Evolutionary conservation across 2,888 invertebrate genomes (phyloP).

Genomic region (Vanessa cardui): DNA sequence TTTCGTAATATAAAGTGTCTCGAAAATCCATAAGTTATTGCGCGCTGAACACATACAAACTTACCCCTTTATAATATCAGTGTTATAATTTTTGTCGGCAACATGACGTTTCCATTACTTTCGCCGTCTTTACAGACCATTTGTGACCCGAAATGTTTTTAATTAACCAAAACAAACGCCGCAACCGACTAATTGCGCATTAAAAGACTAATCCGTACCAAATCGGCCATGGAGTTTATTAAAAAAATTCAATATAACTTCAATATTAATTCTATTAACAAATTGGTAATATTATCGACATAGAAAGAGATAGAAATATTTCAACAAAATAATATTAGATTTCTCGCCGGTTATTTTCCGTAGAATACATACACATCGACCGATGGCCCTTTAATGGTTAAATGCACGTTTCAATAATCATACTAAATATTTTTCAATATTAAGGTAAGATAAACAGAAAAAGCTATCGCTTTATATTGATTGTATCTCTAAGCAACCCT

Average conservation of each 20-base stretch:
- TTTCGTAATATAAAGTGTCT: too few relatives aligned
- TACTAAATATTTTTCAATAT: too few relatives aligned
- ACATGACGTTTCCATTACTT: slow-evolving; percentile 17
- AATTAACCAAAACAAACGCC: slow-evolving; percentile 38
- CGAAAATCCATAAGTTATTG: too few relatives aligned
- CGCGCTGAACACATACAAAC: neutral
- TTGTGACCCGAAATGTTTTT: slow-evolving; percentile 36
- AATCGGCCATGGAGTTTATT: slow-evolving; percentile 19
- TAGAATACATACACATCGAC: too few relatives aligned
- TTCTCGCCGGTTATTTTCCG: too few relatives aligned
- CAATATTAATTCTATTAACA: neutral
- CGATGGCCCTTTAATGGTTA: too few relatives aligned
- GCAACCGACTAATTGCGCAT: slow-evolving; percentile 36
- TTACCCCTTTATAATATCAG: neutral
- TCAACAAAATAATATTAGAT: neutral
- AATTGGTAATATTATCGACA: too few relatives aligned
- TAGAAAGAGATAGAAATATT: neutral
- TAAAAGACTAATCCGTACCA: slow-evolving; percentile 33
- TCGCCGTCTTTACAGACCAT: slow-evolving; percentile 29
- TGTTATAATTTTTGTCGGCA: neutral
- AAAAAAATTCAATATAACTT: slow-evolving; percentile 3
- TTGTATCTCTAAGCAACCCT: too few relatives aligned
- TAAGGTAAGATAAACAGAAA: too few relatives aligned
- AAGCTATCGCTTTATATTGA: too few relatives aligned
- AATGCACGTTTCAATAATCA: too few relatives aligned